These are phyloP conservation scores for Anneissia japonica DNA, from an alignment of 35 echinoderm and acorn worm species.

Conservation along the genomic window DNA sequence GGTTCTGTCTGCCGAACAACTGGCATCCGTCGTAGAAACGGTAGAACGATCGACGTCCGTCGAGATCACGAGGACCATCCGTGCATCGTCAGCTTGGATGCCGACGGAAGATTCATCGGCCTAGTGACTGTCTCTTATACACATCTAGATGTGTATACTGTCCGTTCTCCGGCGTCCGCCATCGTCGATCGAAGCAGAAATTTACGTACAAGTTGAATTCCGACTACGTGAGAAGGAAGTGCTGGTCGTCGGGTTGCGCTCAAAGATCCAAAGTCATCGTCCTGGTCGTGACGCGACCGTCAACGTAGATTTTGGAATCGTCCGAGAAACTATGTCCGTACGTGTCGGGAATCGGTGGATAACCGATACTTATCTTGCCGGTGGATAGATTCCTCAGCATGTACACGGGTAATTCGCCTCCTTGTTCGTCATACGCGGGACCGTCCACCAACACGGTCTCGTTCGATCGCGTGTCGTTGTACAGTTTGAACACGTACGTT, in stretches of 20 bases:
- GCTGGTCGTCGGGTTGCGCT: background rate
- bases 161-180: background rate
- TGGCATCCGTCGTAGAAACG: background rate
- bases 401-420: background rate
- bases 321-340: background rate
- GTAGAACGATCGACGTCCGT: background rate
- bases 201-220: background rate
- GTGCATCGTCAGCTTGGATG: background rate
- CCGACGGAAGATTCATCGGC: background rate
- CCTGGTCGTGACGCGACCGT: background rate
- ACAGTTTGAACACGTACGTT: background rate
- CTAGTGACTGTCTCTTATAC: no score
- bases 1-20: background rate
- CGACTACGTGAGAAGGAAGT: background rate
- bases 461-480: background rate
- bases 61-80: background rate
- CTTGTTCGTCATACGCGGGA: background rate
- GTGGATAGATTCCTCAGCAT: background rate
- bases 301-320: background rate
- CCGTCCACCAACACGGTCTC: background rate
- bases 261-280: background rate
- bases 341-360: background rate
- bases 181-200: background rate
- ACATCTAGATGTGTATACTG: no score
- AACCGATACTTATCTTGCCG: background rate